Percentiles rank a stretch among this genome's conserved stretches.
Conservation (phyloP, 2,888 invertebrate species). For the Drosophila anceps region DNA sequence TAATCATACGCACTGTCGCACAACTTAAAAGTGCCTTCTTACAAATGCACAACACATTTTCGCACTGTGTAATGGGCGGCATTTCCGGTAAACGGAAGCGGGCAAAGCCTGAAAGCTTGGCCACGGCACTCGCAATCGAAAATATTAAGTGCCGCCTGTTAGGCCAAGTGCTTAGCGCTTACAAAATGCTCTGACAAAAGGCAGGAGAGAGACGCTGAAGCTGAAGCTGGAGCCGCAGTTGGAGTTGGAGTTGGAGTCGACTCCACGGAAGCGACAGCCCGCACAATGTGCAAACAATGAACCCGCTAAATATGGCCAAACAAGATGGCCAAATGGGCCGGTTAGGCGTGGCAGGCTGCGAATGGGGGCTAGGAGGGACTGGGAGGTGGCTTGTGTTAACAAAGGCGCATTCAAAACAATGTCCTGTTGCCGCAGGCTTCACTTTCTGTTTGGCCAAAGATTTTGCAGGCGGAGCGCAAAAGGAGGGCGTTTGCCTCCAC, state of each 20-base stretch:
- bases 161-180: slow-evolving; percentile 73
- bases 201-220: neutral
- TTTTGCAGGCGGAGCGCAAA: neutral
- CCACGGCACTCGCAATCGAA: slow-evolving; percentile 52
- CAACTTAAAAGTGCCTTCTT: slow-evolving; percentile 46
- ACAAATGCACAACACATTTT: slow-evolving; percentile 39
- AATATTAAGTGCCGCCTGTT: slow-evolving; percentile 80
- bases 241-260: neutral
- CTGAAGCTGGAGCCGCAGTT: neutral
- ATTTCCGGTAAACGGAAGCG: slow-evolving; percentile 59
- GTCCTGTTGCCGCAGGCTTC: slow-evolving; percentile 41
- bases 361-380: too few relatives aligned
- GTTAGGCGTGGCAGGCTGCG: neutral
- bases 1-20: slow-evolving; percentile 72
- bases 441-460: slow-evolving; percentile 13
- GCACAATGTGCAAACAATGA: slow-evolving; percentile 76
- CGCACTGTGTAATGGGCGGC: slow-evolving; percentile 62
- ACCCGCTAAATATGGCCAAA: slow-evolving; percentile 69
- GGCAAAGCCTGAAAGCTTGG: slow-evolving; percentile 8
- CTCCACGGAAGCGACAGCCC: slow-evolving; percentile 42
- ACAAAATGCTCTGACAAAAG: slow-evolving; percentile 49
- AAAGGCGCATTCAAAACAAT: slow-evolving; percentile 58
- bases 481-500: neutral
- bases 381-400: slow-evolving; percentile 2
- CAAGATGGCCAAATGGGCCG: slow-evolving; percentile 20